Evolutionary conservation across 2,113 vertebrate species (phyloP).

Genomic region (Cyphomyrus plagiostoma): DNA sequence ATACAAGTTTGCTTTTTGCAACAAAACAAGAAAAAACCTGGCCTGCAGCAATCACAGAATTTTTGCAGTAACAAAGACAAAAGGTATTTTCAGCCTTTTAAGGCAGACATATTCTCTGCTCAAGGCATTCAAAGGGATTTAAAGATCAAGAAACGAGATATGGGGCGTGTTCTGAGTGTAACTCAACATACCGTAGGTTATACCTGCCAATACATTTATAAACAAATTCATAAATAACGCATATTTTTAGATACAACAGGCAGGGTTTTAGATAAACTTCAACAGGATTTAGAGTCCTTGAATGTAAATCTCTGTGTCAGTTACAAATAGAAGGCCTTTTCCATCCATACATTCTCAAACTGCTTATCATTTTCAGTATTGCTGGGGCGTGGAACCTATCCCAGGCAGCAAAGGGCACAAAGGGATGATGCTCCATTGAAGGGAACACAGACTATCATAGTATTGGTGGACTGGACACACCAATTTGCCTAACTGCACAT

Average conservation of each 20-base stretch:
- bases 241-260: background rate
- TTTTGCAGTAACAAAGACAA: slow-evolving; percentile 38
- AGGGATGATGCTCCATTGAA: background rate
- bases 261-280: background rate
- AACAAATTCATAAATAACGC: background rate
- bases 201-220: slow-evolving; percentile 3
- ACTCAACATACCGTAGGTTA: background rate
- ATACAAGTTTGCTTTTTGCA: slow-evolving; percentile 47
- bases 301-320: background rate
- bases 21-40: slow-evolving; percentile 60
- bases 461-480: background rate
- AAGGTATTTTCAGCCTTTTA: slow-evolving; percentile 62
- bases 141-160: slow-evolving; percentile 62
- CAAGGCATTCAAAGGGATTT: slow-evolving; percentile 61
- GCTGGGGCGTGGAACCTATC: background rate
- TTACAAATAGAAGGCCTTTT: background rate
- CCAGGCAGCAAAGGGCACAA: background rate
- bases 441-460: background rate
- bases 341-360: background rate
- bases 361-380: background rate
- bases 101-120: slow-evolving; percentile 52
- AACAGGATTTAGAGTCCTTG: background rate
- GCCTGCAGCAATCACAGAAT: slow-evolving; percentile 54
- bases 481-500: background rate
- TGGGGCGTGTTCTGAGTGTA: background rate